These are phyloP conservation scores for Calephelis virginiensis DNA, from an alignment of 1,140 invertebrate species.

Conservation along the genomic window DNA sequence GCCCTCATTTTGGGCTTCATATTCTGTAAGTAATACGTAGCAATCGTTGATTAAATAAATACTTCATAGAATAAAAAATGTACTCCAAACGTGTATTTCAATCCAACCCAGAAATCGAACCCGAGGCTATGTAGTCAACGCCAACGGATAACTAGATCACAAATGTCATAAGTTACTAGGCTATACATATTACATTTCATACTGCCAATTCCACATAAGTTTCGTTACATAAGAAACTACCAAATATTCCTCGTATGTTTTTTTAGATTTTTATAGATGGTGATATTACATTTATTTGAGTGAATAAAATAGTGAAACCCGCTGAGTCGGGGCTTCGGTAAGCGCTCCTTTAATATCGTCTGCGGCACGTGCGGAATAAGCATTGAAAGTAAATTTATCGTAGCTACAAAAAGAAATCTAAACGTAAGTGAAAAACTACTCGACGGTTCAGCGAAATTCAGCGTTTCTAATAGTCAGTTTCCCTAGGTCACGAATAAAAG, in stretches of 20 bases:
- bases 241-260: constrained; percentile 4
- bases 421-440: constrained; percentile 17
- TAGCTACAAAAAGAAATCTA: constrained; percentile 15
- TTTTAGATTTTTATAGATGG: constrained; percentile 15
- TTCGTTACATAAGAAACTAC: not conserved
- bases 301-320: constrained; percentile 15
- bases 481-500: too few species aligned
- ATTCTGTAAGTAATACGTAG: too few species aligned
- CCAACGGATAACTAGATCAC: too few species aligned
- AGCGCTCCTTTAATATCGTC: constrained; percentile 12
- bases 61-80: too few species aligned
- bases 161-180: too few species aligned
- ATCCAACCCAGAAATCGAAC: too few species aligned
- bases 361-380: constrained; percentile 14
- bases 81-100: too few species aligned
- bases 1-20: too few species aligned
- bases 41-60: too few species aligned
- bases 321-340: constrained; percentile 9
- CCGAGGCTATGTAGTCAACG: too few species aligned
- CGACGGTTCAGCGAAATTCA: constrained; percentile 2
- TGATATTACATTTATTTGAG: constrained; percentile 17
- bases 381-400: constrained; percentile 18
- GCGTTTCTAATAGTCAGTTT: not conserved
- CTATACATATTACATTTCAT: too few species aligned
- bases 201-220: too few species aligned